Base-by-base conservation (phyloP, 1,140 invertebrate species). In the Odontomachus brunneus region DNA sequence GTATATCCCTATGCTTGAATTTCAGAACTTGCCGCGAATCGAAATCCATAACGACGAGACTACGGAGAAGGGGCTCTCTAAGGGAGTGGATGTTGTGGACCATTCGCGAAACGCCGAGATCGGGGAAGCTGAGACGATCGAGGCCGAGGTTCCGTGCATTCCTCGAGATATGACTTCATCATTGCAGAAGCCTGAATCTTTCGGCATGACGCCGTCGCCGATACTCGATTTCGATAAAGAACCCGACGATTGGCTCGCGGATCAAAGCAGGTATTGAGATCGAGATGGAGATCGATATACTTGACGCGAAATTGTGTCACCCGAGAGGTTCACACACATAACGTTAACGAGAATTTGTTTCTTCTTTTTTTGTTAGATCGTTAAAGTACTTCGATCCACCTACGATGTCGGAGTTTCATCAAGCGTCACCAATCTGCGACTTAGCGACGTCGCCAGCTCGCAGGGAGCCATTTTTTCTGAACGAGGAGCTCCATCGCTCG, bases 401-500 rank as follows among this genome's bases (percentile, higher is more conserved):
- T 0, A 83, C 51, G 26, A 48, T 83, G 38, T 48, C 55, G 22
- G 67, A 88, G 17, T 59, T 75, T 14, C 74, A 60, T 57, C 85
- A 67, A 65, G 29, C 22, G 38, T 82, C 75, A 12, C 15, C 65
- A 2, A 29, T 7, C 15, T 44, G 66, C 7, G 67, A 88, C n/a
- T 53, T 51, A 33, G 60, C 15, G 44, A 65, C 17, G 3, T 59
- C 63, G 11, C 24, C 75, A 4, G 38, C 1, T 11, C 65, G 26
- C 29, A 86, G 63, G 24, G 88, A 89, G 7, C 76, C 88, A 2
- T 82, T 89, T 59, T 89, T 73, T 26, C 33, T 88, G 26, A 73
- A 85, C 48, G 87, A 88, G 26, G 69, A 49, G 65, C 82, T 85
- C 51, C 86, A 85, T 44, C 83, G 83, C 60, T 88, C 86, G 2